Evolutionary conservation across 2,113 vertebrate species (phyloP), one percentile per base, ranked within the genome.

Genomic region (Cebidichthys violaceus): DNA sequence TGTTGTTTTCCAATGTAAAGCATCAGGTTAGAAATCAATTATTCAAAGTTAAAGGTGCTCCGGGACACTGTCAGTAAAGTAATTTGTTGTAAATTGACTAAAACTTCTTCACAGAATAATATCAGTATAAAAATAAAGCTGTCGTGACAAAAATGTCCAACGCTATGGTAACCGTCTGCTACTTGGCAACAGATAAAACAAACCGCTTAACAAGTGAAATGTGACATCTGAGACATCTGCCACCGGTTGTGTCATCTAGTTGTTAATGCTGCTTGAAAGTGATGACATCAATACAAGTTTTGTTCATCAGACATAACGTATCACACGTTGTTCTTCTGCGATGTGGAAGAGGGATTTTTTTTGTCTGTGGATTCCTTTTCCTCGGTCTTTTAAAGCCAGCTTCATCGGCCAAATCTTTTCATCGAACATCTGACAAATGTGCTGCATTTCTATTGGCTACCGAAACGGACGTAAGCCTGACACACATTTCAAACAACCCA

Each of bases 191-290:
- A 43, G 14, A 74, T 55, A 45, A 73, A 73, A 60, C 24, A 66
- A 77, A 74, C 54, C 68, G 43, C 15, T 33, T 15, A 50, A 43
- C 27, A 74, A 62, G 37, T 70, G 3, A 33, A 37, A 43, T 47
- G 77, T 75, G 77, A 71, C 15, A 81, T 77, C 47, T 1, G 66
- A 60, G 37, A 66, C 77, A 47, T 70, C 77, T 60, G 71, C 39
- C 39, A 22, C 41, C 20, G 14, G 10, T 35, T 31, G 14, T 31
- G 15, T 75, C 47, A 27, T 47, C 33, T 1, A 3, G 47, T 1
- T 17, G 20, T 67, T 65, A 43, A 52, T 27, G 60, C 67, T 22
- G 50, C 60, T 41, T 70, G 59, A 66, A 80, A 76, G 52, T 18
- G 65, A 75, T 80, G 22, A 75, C 59, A 59, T 24, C 59, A 66